Conservation (phyloP, 2,797 vertebrate species). For the Sciurus vulgaris region DNA sequence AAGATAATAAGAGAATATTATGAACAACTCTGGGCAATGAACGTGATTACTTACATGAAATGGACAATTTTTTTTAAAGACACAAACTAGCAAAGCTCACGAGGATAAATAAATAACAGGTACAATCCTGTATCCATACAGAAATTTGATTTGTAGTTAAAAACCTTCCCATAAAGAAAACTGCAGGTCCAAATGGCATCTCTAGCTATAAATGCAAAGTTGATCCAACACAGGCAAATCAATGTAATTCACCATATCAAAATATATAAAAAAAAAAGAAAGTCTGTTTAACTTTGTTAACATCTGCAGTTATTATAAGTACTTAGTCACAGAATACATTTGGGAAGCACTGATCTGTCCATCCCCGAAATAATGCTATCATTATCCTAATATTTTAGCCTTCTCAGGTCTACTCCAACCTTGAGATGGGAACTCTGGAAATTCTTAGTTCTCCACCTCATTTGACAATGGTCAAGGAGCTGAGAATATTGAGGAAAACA, state of each 20-base stretch:
- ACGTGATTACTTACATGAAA: slow-evolving; percentile 42
- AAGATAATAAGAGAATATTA: slow-evolving; percentile 35
- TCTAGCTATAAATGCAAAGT: slow-evolving; percentile 28
- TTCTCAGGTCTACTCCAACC: neutral
- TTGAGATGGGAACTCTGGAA: neutral
- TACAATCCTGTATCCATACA: slow-evolving; percentile 15
- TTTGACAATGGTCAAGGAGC: neutral
- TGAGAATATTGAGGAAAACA: slow-evolving; percentile 24
- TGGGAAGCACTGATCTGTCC: neutral
- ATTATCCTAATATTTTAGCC: neutral
- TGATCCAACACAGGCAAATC: slow-evolving; percentile 38
- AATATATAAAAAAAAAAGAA: slow-evolving; percentile 31
- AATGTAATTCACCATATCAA: slow-evolving; percentile 16
- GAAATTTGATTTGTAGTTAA: slow-evolving; percentile 24
- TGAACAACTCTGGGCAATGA: slow-evolving; percentile 32
- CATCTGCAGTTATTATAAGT: slow-evolving; percentile 37
- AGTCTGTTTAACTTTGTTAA: slow-evolving; percentile 35
- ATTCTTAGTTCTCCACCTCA: slow-evolving; percentile 25
- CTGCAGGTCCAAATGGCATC: neutral
- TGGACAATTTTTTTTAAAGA: neutral
- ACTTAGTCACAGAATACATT: slow-evolving; percentile 40
- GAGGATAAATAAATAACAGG: slow-evolving; percentile 30
- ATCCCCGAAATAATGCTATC: slow-evolving; percentile 26
- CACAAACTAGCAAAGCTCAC: slow-evolving; percentile 41
- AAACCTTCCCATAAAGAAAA: slow-evolving; percentile 45